A percentile compares a stretch with the other conserved stretches of the same genome.
phyloP scores from a whole-genome alignment of 2,888 invertebrate species.

The Hydraecia micacea region DNA sequence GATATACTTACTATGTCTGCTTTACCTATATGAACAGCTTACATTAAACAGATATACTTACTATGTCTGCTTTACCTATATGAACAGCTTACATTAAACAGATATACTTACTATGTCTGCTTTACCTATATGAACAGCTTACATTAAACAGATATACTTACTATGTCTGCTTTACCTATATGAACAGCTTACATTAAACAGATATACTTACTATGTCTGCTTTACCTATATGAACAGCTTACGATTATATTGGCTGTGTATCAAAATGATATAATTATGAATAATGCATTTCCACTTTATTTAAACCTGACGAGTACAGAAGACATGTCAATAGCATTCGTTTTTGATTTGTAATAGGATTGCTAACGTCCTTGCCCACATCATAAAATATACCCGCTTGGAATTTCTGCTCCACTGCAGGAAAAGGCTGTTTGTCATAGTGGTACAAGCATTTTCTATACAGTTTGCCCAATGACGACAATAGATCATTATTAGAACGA shows the following conservation, averaged over 20 bases:
- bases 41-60: conserved; percentile 25
- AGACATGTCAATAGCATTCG: background rate
- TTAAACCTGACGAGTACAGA: background rate
- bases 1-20: conserved; percentile 1
- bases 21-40: background rate
- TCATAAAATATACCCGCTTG: background rate
- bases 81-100: conserved; percentile 33
- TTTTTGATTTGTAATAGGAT: background rate
- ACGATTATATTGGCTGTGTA: background rate
- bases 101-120: conserved; percentile 1
- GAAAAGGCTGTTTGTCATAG: background rate
- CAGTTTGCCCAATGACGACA: background rate
- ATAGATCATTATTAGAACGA: background rate
- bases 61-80: background rate
- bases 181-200: conserved; percentile 33
- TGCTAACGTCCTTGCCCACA: background rate
- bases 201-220: conserved; percentile 1
- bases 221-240: background rate
- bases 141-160: conserved; percentile 25
- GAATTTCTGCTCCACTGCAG: background rate
- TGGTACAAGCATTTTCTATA: background rate
- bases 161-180: background rate
- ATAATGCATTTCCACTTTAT: background rate
- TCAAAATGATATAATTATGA: too few relatives aligned
- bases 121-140: background rate